Conservation (phyloP, 1,140 invertebrate species). For the Streblospio benedicti region DNA sequence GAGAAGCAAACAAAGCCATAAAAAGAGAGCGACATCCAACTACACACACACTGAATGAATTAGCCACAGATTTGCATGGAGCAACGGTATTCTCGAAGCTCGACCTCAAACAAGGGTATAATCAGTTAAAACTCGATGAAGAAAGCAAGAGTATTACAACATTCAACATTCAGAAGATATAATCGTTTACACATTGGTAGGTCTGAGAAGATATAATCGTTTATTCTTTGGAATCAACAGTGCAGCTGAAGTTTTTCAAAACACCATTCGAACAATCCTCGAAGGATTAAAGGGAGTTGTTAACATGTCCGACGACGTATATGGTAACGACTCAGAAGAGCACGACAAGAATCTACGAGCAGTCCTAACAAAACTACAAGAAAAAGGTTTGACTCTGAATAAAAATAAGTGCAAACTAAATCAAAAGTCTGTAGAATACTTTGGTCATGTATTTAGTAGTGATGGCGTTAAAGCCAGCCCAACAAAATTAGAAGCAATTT, state of each 20-base stretch:
- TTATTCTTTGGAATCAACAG: conserved; percentile 1
- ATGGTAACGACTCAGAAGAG: conserved; percentile 15
- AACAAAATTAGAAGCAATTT: too few relatives aligned
- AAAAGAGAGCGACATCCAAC: conserved; percentile 24
- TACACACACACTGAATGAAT: conserved; percentile 28
- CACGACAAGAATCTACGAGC: conserved; percentile 19
- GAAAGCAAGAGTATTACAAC: conserved; percentile 17
- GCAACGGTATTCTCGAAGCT: conserved; percentile 25
- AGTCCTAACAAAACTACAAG: neutral
- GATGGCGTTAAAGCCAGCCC: too few relatives aligned
- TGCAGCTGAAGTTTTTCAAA: conserved; percentile 1
- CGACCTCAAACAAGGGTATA: conserved; percentile 26
- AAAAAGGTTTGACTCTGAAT: too few relatives aligned
- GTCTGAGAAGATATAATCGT: too few relatives aligned
- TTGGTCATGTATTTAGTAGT: too few relatives aligned
- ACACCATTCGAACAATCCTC: conserved; percentile 9
- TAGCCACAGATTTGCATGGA: conserved; percentile 24
- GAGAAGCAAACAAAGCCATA: conserved; percentile 26
- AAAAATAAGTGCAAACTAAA: too few relatives aligned
- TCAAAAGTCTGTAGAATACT: too few relatives aligned
- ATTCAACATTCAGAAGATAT: too few relatives aligned
- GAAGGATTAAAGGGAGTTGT: conserved; percentile 10
- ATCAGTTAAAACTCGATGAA: conserved; percentile 29
- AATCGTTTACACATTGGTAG: too few relatives aligned
- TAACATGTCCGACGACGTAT: conserved; percentile 21